Base-by-base conservation (phyloP, 2,113 vertebrate species). In the Kryptolebias marmoratus region DNA sequence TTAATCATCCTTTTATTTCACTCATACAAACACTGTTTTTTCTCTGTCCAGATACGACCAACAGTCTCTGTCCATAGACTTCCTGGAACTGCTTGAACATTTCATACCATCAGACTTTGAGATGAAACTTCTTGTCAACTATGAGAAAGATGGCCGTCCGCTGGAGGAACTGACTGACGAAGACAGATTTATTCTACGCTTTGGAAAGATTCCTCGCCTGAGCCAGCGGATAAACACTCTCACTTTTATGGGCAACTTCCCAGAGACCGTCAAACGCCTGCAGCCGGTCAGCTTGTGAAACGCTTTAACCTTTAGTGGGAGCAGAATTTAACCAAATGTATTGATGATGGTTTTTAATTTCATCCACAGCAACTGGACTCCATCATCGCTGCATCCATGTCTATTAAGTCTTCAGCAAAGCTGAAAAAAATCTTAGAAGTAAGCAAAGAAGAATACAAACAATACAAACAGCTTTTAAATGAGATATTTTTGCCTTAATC, bases 371-470 rank as follows among this genome's bases (percentile, higher is more conserved):
- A 99, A 96, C 92, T 99, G 81, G 94, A 99, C 22, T 94, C 96
- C 69, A 77, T 98, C 87, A 98, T 99, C 2, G 92, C 97, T 1
- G 97, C 96, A 6, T 99, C 98, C 7, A 95, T 96, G 92, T 98
- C 97, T 77, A 88, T 99, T 88, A 99, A 97, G 88, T 95, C 96
- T 60, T 99, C 97, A 3, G 86, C 77, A 69, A 98, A 97, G 80
- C 93, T 99, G 77, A 97, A 97, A 71, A 96, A 96, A 90, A 96
- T 99, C 81, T 91, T 99, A 22, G 98, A 99, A 93, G 97, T 99
- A 69, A 94, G 94, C 59, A 48, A 64, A 18, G 3, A 27, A 52
- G 2, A 64, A 11, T 14, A 6, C 1, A 12, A 49, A 49, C 3
- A 6, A 13, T 45, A 8, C 11, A 22, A 18, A 28, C 27, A 10